A percentile compares a stretch with the other conserved stretches of the same genome.
These are phyloP conservation scores for Tipula confusa DNA, from an alignment of 2,888 invertebrate species.

Conservation along the genomic window DNA sequence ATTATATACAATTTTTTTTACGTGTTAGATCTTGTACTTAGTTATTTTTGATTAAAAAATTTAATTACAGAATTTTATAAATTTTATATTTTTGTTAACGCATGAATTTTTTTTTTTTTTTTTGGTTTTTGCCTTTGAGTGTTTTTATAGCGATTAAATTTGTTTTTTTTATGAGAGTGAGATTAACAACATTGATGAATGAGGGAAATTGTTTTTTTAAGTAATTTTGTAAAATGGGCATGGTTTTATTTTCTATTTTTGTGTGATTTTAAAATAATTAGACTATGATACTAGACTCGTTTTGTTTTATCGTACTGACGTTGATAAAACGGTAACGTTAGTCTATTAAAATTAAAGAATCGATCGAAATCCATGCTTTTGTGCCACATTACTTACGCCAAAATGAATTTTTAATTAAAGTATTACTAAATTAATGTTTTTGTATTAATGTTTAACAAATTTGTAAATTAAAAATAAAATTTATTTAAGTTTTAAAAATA, in stretches of 20 bases:
- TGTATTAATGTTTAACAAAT: background rate
- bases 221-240: background rate
- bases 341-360: background rate
- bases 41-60: background rate
- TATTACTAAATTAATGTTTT: background rate
- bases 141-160: background rate
- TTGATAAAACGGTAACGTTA: background rate
- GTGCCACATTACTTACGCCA: background rate
- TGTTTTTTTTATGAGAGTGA: background rate
- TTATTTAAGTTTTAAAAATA: slow-evolving; percentile 8
- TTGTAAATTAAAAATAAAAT: background rate
- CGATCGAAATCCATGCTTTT: too few species aligned
- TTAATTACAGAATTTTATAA: background rate
- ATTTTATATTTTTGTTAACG: background rate
- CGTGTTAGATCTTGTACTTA: background rate
- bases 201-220: background rate
- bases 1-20: background rate
- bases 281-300: background rate
- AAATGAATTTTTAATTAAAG: background rate
- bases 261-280: background rate
- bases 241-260: too few species aligned
- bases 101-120: background rate
- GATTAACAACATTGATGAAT: background rate
- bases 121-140: too few species aligned
- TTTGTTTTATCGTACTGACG: background rate